phyloP scores from a whole-genome alignment of 2,888 invertebrate species.

The Acanthosoma haemorrhoidale region DNA sequence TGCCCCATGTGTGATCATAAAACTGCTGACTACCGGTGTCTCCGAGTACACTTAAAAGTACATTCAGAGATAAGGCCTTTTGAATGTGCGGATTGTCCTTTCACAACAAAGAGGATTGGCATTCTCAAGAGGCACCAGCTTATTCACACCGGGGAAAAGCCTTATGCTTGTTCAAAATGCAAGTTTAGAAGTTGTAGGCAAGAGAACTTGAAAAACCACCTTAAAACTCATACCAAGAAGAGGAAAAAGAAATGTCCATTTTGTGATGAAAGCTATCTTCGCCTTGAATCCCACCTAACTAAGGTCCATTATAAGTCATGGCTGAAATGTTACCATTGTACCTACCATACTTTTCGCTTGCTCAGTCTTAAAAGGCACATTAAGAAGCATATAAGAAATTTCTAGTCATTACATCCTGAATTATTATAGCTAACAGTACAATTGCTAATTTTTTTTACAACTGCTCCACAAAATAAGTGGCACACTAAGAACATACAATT shows the following conservation, averaged over 20 bases:
- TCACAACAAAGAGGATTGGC: not conserved
- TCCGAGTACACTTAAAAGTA: conserved; percentile 15
- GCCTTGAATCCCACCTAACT: not conserved
- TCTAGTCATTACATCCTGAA: not conserved
- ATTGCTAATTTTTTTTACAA: too few species aligned
- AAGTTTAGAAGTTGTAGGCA: not conserved
- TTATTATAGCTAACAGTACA: too few species aligned
- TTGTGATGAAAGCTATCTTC: conserved; percentile 1
- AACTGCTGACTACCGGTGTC: conserved; percentile 18
- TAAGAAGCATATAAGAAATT: conserved; percentile 9
- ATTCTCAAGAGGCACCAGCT: conserved; percentile 6
- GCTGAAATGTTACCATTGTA: conserved; percentile 20
- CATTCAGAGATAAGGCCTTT: conserved; percentile 9
- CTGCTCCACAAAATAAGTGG: too few species aligned
- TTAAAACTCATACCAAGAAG: conserved; percentile 6
- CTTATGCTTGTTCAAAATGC: conserved; percentile 2
- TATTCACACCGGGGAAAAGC: conserved; percentile 22
- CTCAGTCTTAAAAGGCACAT: conserved; percentile 1
- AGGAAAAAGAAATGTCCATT: conserved; percentile 3
- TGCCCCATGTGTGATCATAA: conserved; percentile 16
- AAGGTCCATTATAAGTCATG: not conserved
- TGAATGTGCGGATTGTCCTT: conserved; percentile 3
- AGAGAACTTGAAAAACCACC: conserved; percentile 13
- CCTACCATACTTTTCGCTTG: not conserved
- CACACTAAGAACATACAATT: too few species aligned